Evolutionary conservation across 2,888 invertebrate genomes (phyloP).

Genomic region (Rutpela maculata): DNA sequence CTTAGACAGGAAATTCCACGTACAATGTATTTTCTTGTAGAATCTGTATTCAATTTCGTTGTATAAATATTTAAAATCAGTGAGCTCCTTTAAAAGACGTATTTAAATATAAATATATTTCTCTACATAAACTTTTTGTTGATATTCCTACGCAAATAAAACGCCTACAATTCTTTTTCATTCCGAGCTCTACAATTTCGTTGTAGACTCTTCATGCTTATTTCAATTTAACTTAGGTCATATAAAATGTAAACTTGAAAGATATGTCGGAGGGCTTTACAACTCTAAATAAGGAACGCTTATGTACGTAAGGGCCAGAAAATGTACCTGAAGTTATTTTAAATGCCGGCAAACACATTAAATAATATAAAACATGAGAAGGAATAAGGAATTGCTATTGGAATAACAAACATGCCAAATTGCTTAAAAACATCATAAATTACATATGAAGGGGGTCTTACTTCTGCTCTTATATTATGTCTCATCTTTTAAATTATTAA

Average conservation of each 20-base stretch:
- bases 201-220: constrained; percentile 1
- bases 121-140: neutral
- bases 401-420: constrained; percentile 7
- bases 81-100: too few relatives aligned
- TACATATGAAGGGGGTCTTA: neutral
- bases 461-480: neutral
- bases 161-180: neutral
- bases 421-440: constrained; percentile 2
- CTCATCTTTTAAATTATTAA: neutral
- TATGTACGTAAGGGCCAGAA: neutral
- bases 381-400: constrained; percentile 1
- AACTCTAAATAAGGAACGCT: neutral
- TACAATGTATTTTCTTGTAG: too few relatives aligned
- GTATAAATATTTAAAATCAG: too few relatives aligned
- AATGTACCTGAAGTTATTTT: neutral
- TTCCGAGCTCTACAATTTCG: neutral
- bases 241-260: neutral
- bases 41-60: too few relatives aligned
- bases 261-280: neutral
- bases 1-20: too few relatives aligned
- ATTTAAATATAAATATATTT: neutral
- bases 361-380: neutral
- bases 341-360: neutral
- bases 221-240: neutral
- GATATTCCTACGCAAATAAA: neutral